Evolutionary conservation across 2,888 invertebrate genomes (phyloP).

Genomic region (Campoplex capitator): DNA sequence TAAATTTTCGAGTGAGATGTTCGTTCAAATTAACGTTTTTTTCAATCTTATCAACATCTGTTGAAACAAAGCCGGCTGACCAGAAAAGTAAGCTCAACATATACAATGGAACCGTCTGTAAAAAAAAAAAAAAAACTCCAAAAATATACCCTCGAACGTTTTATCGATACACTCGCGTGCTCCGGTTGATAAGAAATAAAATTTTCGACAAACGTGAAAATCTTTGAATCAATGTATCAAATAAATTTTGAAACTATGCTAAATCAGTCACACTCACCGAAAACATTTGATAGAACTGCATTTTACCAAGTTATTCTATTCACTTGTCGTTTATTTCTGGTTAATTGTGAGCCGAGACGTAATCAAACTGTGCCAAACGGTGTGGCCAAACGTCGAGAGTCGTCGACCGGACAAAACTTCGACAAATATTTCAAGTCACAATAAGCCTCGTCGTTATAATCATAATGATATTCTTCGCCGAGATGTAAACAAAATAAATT

Average conservation of each 20-base stretch:
- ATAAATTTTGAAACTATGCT: not conserved
- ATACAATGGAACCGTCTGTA: not conserved
- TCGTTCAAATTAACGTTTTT: constrained; percentile 47
- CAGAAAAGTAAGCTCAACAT: constrained; percentile 4
- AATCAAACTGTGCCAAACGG: not conserved
- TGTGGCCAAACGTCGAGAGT: constrained; percentile 1
- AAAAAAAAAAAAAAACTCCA: not conserved
- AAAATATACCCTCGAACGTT: not conserved
- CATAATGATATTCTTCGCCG: not conserved
- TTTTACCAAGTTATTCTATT: not conserved
- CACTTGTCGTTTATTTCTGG: not conserved
- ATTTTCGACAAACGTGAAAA: not conserved
- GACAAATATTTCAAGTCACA: not conserved
- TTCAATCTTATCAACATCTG: constrained; percentile 9
- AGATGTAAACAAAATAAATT: constrained; percentile 18
- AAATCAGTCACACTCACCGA: constrained; percentile 5
- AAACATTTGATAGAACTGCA: not conserved
- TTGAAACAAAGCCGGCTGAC: not conserved
- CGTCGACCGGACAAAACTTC: not conserved
- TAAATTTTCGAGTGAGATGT: constrained; percentile 68
- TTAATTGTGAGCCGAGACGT: not conserved
- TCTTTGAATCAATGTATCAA: not conserved
- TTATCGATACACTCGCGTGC: not conserved
- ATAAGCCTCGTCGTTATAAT: not conserved
- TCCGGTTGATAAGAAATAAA: not conserved